Evolutionary conservation across 1,140 invertebrate species (phyloP).

Genomic region (Pogonus chalceus): DNA sequence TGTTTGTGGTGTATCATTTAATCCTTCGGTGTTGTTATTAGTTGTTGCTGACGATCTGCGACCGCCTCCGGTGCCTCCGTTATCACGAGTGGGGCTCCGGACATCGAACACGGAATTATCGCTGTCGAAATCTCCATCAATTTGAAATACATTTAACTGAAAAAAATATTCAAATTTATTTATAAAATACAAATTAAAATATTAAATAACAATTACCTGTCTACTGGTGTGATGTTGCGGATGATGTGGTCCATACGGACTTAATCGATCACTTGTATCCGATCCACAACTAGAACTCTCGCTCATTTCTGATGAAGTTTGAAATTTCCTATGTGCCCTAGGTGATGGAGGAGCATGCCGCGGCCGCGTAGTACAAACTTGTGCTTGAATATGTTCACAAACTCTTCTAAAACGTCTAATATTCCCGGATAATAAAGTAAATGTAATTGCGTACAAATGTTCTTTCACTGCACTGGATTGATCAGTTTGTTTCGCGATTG

Average conservation of each 20-base stretch:
- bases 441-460: conserved; percentile 86
- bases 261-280: conserved; percentile 66
- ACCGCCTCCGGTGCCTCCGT: conserved; percentile 29
- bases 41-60: conserved; percentile 31
- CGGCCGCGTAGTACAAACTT: conserved; percentile 60
- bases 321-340: conserved; percentile 52
- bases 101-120: conserved; percentile 50
- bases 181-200: background rate
- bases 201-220: background rate
- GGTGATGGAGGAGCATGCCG: conserved; percentile 62
- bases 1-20: conserved; percentile 9
- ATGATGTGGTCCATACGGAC: conserved; percentile 43
- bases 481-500: conserved; percentile 50
- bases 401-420: conserved; percentile 89
- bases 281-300: conserved; percentile 76
- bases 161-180: conserved; percentile 10
- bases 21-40: conserved; percentile 35
- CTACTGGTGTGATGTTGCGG: background rate
- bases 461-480: conserved; percentile 59
- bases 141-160: conserved; percentile 33
- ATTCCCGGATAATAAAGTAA: conserved; percentile 91
- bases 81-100: conserved; percentile 35
- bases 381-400: conserved; percentile 91
- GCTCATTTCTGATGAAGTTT: conserved; percentile 48
- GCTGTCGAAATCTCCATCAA: conserved; percentile 46